A percentile compares a stretch with the other conserved stretches of the same genome.
phyloP scores from a whole-genome alignment of 2,797 vertebrate species.

The Trachops cirrhosus region DNA sequence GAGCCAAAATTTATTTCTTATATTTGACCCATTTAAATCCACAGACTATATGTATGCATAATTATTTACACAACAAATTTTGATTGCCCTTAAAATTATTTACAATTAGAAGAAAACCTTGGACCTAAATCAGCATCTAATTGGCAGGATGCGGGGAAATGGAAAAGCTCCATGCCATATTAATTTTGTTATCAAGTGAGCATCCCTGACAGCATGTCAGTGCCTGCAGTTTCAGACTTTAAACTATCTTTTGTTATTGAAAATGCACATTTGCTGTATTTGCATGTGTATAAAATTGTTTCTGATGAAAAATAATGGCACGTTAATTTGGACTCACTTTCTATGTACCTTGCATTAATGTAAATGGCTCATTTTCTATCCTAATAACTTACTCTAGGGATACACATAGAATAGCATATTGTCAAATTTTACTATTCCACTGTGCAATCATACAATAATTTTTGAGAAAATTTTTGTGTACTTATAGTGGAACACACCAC shows the following conservation, averaged over 20 bases:
- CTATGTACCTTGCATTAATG: constrained; percentile 48
- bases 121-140: background rate
- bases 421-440: constrained; percentile 54
- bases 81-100: constrained; percentile 55
- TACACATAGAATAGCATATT: constrained; percentile 39
- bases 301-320: constrained; percentile 55
- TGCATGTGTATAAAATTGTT: constrained; percentile 34
- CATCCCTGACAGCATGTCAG: background rate
- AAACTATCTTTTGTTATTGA: constrained; percentile 67
- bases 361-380: constrained; percentile 55
- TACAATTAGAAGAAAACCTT: constrained; percentile 45
- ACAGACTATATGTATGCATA: constrained; percentile 38
- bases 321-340: constrained; percentile 60
- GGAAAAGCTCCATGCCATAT: background rate
- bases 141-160: background rate
- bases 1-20: background rate
- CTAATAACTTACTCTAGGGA: constrained; percentile 32
- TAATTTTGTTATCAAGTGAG: constrained; percentile 53
- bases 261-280: constrained; percentile 63
- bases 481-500: constrained; percentile 30
- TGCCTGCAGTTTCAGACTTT: background rate
- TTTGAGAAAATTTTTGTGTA: constrained; percentile 59
- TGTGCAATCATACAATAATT: constrained; percentile 5
- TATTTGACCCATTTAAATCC: constrained; percentile 30
- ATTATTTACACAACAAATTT: constrained; percentile 53